Base-by-base conservation (phyloP, 2,113 vertebrate genomes). In the Pomatorhinus ruficollis region DNA sequence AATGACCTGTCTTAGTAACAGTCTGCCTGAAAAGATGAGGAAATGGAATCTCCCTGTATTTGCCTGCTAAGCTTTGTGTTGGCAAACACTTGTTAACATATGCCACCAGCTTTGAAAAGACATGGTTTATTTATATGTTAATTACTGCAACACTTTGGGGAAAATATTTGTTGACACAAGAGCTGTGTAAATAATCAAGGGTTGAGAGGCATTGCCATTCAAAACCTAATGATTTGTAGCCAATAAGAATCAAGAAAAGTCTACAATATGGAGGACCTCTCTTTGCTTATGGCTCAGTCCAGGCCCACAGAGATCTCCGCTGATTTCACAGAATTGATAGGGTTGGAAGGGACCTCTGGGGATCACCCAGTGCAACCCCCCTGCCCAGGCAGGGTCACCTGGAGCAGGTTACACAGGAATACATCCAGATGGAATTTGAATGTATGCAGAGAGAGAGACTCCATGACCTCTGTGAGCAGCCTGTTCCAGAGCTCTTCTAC, bases 51-150 rank as follows among this genome's bases (percentile, higher is more conserved):
- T 89, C 56, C 25, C 37, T 4, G 2, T 76, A 74, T 87, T 83
- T 89, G 57, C 61, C 21, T 5, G 3, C 21, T 90, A 84, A 89
- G 64, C 71, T 83, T 90, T 84, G 31, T 77, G 78, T 78, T 97
- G 95, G 91, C 78, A 96, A 96, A 96, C 91, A 82, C 75, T 94
- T 89, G 64, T 54, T 92, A 96, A 87, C 93, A 92, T 91, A 88
- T 95, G 95, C 90, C 95, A 94, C 52, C 68, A 84, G 85, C 88
- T 96, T 97, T 95, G 84, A 93, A 94, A 95, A 96, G 52, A 74
- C 74, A 49, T 45, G 37, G 42, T 94, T 96, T 97, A 93, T 96
- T 95, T 95, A 86, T 93, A 91, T 95, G 93, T 88, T 96, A 97
- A 96, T 97, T 96, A 90, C 88, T 93, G 61, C 33, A 88, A 79